phyloP scores from a whole-genome alignment of 2,113 vertebrate genomes.

The Tyto alba region DNA sequence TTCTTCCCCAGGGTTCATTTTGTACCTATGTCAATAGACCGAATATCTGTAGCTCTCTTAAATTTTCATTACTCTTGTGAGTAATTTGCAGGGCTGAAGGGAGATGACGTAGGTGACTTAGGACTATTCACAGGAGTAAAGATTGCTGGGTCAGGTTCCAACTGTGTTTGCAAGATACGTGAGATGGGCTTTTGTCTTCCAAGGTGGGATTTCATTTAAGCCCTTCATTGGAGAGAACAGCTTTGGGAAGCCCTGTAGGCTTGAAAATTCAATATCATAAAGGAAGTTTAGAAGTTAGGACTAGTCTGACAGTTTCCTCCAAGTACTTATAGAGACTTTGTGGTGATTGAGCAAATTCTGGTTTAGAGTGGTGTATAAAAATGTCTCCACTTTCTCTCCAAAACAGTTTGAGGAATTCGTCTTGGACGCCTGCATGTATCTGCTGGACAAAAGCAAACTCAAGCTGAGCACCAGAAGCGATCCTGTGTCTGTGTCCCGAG shows the following conservation, averaged over 20 bases:
- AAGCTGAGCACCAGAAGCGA: not conserved
- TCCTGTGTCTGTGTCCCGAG: constrained; percentile 48
- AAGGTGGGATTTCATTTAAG: not conserved
- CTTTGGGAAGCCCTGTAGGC: not conserved
- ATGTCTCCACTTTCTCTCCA: not conserved
- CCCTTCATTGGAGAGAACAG: not conserved
- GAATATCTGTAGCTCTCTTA: not conserved
- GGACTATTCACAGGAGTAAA: not conserved
- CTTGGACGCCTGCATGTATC: constrained; percentile 57
- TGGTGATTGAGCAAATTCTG: not conserved
- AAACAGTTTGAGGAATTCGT: constrained; percentile 59
- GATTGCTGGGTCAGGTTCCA: not conserved
- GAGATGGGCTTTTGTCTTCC: not conserved
- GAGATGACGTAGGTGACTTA: not conserved
- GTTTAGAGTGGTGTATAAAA: accelerated
- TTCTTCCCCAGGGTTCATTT: not conserved
- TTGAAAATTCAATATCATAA: not conserved
- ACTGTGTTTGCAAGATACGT: accelerated
- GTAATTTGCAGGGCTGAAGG: not conserved
- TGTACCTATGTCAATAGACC: not conserved
- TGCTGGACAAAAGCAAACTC: constrained; percentile 47
- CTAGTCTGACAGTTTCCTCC: not conserved
- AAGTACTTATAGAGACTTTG: not conserved
- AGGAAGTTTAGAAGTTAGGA: not conserved
- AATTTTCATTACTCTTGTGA: not conserved